Base-by-base conservation (phyloP, 2,113 vertebrate genomes). In the Prolemur simus region DNA sequence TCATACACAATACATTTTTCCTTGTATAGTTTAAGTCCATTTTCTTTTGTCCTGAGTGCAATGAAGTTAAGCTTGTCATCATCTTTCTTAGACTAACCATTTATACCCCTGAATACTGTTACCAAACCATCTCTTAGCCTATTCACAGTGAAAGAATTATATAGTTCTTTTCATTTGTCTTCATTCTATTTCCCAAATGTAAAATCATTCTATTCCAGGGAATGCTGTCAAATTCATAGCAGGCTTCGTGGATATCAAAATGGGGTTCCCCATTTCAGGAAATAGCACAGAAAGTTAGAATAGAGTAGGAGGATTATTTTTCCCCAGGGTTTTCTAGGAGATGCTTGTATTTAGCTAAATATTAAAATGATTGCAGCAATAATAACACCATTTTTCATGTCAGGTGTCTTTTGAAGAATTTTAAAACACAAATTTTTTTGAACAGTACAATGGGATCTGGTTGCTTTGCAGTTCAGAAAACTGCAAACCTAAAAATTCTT, bases 391-490 rank as follows among this genome's bases (percentile, higher is more conserved):
- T 71, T 95, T 96, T 87, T 1, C 34, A 78, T 84, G 87, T 49
- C 81, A 97, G 58, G 23, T 95, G 29, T 83, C 71, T 94, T 91
- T 88, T 78, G 66, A 95, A 45, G 52, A 92, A 94, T 92, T 96
- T 96, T 90, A 85, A 98, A 94, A 88, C 5, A 66, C n/a, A 90
- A 78, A 27, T 6, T 10, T 86, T 63, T 96, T 96, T 96, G 47
- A 96, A 37, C 42, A 68, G 45, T 71, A 82, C 58, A 88, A n/a
- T 86, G 54, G 25, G 42, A 77, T 68, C 52, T 66, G 15, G 69
- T 92, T 96, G 88, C 27, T 94, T 73, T 84, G 69, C n/a, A 82
- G 45, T 58, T 87, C 56, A 92, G 73, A 92, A 97, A 86, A 94
- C 34, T 66, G 63, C 54, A 96, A 90, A 78, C 45, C 20, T 80